These are phyloP conservation scores for Caloenas nicobarica DNA, from an alignment of 2,113 vertebrate genomes.

Conservation along the genomic window DNA sequence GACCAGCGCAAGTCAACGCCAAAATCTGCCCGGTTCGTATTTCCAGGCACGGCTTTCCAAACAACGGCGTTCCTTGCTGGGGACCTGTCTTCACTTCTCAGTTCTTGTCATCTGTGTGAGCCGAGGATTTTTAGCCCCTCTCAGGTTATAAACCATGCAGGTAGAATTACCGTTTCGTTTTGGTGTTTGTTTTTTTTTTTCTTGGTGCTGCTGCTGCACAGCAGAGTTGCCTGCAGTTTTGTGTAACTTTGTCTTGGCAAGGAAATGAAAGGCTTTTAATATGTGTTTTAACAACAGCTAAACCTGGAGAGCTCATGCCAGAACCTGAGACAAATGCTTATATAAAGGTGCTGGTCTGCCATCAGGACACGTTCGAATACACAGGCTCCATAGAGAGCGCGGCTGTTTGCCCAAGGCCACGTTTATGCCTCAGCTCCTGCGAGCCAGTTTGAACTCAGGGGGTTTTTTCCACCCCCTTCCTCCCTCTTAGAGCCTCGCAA, in stretches of 20 bases:
- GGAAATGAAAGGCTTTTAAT: not conserved
- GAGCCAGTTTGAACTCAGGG: not conserved
- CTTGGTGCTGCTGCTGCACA: not conserved
- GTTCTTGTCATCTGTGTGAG: not conserved
- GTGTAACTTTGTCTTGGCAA: not conserved
- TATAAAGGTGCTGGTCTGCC: not conserved
- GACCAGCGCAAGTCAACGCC: not conserved
- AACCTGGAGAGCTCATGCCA: not conserved
- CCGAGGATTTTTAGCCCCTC: not conserved
- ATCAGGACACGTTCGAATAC: not conserved
- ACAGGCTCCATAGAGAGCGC: not conserved
- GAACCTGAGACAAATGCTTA: not conserved
- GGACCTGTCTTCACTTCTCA: not conserved
- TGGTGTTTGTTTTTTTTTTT: no score
- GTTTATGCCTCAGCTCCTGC: not conserved
- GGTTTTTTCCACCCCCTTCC: not conserved
- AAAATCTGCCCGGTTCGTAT: not conserved
- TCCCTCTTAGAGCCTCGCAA: not conserved
- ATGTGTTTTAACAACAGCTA: not conserved
- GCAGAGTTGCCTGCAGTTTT: not conserved
- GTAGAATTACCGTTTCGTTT: not conserved
- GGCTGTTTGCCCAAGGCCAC: not conserved
- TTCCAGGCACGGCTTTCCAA: not conserved
- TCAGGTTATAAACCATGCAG: accelerated
- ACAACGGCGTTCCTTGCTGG: not conserved